Base-by-base conservation (phyloP, 2,797 vertebrate genomes). In the Sebastes glaucus region DNA sequence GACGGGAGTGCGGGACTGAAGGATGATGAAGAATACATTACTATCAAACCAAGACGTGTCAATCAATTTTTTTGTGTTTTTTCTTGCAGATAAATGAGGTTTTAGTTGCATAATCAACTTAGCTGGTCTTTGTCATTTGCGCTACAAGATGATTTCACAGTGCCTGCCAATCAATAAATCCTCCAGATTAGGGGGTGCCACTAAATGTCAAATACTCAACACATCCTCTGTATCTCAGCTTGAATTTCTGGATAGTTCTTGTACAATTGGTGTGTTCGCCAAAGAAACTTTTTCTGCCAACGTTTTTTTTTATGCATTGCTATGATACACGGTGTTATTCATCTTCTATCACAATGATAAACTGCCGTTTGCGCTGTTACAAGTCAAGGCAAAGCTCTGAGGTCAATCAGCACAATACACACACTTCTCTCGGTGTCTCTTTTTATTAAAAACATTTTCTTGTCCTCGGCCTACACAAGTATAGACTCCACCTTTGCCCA, bases 1-100 rank as follows among this genome's bases (percentile, higher is more conserved):
- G 74, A 78, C 14, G 18, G 53, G 18, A 20, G 46, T 49, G 46
- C 0, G 46, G 18, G 46, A 49, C 46, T 49, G 3, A 11, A 22
- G 20, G 23, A 70, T 81, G 72, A 84, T 68, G 59, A 65, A 73
- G 75, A 73, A 71, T 13, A 35, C 56, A 81, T 16, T 78, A 57
- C 10, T 63, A 71, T 69, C 28, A 59, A 80, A 74, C 22, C 46
- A 66, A 22, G 14, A 79, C 22, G 11, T 74, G 70, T 87, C 82
- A 35, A 53, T 89, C 68, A 78, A 69, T 79, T 64, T 27, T 22
- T 11, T 0, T 0, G 33, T 53, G 4, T 22, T n/a, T 53, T 22
- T n/a, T 88, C 77, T 87, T 71, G 76, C 66, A 74, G 76, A 85
- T 80, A 77, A 82, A 87, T 87, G 25, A 85, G 82, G 57, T 77